Percentiles rank a stretch among this genome's conserved stretches.
phyloP scores from a whole-genome alignment of 2,113 vertebrate genomes.

The Hemibagrus wyckioides region DNA sequence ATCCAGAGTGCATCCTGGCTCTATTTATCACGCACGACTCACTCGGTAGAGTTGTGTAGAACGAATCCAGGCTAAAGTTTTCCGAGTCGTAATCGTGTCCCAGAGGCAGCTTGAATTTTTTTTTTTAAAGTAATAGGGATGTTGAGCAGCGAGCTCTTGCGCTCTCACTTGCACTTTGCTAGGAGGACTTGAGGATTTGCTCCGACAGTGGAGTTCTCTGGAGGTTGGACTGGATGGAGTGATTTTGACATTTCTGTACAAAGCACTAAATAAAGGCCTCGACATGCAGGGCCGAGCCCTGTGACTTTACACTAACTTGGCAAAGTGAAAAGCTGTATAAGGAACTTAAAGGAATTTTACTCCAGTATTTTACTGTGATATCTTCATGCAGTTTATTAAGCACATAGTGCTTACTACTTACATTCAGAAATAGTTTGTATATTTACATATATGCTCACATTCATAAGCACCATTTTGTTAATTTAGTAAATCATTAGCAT shows the following conservation, averaged over 20 bases:
- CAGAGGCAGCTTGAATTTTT: slow-evolving; percentile 20
- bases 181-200: slow-evolving; percentile 62
- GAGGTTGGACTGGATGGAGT: slow-evolving; percentile 56
- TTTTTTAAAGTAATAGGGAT: slow-evolving; percentile 68
- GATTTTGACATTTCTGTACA: slow-evolving; percentile 66
- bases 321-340: background rate
- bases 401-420: background rate
- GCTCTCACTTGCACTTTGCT: slow-evolving; percentile 65
- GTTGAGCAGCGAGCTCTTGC: slow-evolving; percentile 58
- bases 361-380: background rate
- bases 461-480: background rate
- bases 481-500: background rate
- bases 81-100: slow-evolving; percentile 34
- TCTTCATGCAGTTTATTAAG: background rate
- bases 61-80: background rate
- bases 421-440: too few relatives aligned
- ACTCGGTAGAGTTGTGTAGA: background rate
- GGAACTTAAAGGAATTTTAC: background rate
- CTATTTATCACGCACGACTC: background rate
- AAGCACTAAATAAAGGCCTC: slow-evolving; percentile 30
- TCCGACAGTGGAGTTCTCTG: slow-evolving; percentile 62
- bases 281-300: background rate
- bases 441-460: too few relatives aligned
- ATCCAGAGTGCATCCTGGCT: background rate
- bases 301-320: slow-evolving; percentile 2